phyloP scores from a whole-genome alignment of 2,113 vertebrate genomes.

The Hylia prasina region DNA sequence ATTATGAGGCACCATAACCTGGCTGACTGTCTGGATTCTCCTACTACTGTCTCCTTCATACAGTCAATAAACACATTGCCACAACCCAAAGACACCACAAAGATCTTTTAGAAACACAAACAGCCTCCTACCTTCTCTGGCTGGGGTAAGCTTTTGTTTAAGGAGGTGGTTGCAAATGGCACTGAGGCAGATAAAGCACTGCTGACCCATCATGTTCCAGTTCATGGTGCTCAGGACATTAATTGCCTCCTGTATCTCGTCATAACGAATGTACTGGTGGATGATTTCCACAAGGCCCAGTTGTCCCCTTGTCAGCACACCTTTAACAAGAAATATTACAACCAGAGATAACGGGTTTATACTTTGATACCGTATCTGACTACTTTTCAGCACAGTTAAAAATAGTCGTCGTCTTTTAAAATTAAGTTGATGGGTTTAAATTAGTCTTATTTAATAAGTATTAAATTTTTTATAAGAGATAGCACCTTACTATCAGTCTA shows the following conservation, averaged over 20 bases:
- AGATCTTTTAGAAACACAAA: not conserved
- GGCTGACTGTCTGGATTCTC: not conserved
- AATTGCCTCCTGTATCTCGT: constrained; percentile 81
- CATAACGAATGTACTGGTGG: constrained; percentile 81
- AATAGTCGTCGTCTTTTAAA: not conserved
- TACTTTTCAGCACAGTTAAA: not conserved
- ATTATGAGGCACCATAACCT: not conserved
- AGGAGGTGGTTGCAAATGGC: constrained; percentile 89
- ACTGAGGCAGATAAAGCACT: constrained; percentile 81
- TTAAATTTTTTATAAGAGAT: not conserved
- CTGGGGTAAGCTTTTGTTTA: constrained; percentile 82
- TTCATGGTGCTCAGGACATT: constrained; percentile 87
- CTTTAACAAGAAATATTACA: constrained; percentile 67
- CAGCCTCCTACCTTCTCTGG: constrained; percentile 79
- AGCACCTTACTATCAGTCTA: not conserved
- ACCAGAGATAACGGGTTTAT: not conserved
- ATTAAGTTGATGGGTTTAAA: not conserved
- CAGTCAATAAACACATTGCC: not conserved
- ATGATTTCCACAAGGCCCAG: constrained; percentile 82
- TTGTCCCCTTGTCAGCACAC: constrained; percentile 78
- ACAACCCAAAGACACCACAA: not conserved
- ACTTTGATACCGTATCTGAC: not conserved
- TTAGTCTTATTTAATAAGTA: too few relatives aligned
- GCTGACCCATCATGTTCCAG: constrained; percentile 84
- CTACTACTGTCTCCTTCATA: not conserved